Base-by-base conservation (phyloP, 2,888 invertebrate species). In the Hymenopus coronatus region DNA sequence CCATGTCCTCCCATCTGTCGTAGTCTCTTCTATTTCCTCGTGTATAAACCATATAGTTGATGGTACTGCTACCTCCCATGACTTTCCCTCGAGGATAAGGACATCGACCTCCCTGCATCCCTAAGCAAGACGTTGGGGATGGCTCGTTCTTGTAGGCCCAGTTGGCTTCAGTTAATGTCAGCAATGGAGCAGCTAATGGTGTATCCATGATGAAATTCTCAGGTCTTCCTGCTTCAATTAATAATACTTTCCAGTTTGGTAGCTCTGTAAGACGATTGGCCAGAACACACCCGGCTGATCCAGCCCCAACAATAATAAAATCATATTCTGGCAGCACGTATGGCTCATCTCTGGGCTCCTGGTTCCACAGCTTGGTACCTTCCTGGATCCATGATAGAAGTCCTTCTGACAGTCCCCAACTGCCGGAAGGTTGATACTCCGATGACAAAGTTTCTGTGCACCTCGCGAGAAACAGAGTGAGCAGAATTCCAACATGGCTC, bases 31-130 rank as follows among this genome's bases (percentile, higher is more conserved):
- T 85, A 46, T 90, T 90, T 9, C 90, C 91, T 84, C 94, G 91
- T 4, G 93, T 92, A 91, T 94, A 94, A 8, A 93, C 91, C 94
- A 94, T 93, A 90, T 92, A 92, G 91, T 94, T 94, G 14, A 94
- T 92, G 28, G 92, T 92, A 87, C 93, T 93, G 3, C 92, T 92
- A 3, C 94, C 94, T 2, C 94, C 94, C 30, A 94, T 91, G 6
- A 93, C 92, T 90, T 93, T 93, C 12, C 91, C 91, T 40, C 90
- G 85, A n/a, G 91, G 91, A 90, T 89, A 90, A 27, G 88, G 88
- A 86, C 91, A 85, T 28, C 70, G 54, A 28, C 28, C 28, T 54
- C 27, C 27, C 4, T 85, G 20, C 85, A 85, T 85, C 4, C 33
- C 82, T 15, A 85, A 83, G 70, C 88, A 89, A n/a, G 27, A 28